These are phyloP conservation scores for Cotesia glomerata DNA, from an alignment of 1,140 invertebrate species.

Conservation along the genomic window DNA sequence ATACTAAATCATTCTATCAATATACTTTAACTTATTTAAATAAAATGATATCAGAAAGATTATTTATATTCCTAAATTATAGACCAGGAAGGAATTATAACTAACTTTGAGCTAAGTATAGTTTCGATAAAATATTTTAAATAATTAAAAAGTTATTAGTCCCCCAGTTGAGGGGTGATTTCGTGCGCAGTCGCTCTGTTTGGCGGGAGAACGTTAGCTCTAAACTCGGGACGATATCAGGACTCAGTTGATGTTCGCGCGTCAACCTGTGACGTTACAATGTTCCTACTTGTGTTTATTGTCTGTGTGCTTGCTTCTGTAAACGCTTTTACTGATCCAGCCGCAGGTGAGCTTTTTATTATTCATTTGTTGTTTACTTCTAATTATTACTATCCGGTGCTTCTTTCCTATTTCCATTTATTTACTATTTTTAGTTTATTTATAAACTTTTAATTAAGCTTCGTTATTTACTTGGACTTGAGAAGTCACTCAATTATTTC, in stretches of 20 bases:
- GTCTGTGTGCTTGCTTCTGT: slow-evolving; percentile 53
- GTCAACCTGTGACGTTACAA: slow-evolving; percentile 53
- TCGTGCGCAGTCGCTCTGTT: slow-evolving; percentile 18
- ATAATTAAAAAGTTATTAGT: too few relatives aligned
- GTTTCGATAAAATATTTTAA: too few relatives aligned
- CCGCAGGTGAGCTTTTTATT: slow-evolving; percentile 48
- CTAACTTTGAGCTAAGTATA: too few relatives aligned
- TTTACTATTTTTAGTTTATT: background rate
- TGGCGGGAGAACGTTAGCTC: slow-evolving; percentile 34
- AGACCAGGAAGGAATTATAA: too few relatives aligned
- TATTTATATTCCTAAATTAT: too few relatives aligned
- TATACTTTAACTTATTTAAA: too few relatives aligned
- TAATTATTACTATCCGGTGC: background rate
- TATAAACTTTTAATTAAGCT: too few relatives aligned
- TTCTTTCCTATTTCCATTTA: background rate
- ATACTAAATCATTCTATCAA: too few relatives aligned
- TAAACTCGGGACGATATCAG: slow-evolving; percentile 40
- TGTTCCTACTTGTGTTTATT: slow-evolving; percentile 52
- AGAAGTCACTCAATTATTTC: too few relatives aligned
- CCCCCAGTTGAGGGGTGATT: background rate
- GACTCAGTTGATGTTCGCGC: slow-evolving; percentile 58
- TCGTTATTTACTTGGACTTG: too few relatives aligned
- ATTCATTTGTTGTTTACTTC: background rate
- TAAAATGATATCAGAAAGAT: too few relatives aligned
- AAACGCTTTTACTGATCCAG: slow-evolving; percentile 54